These are phyloP conservation scores for Oophaga sylvatica DNA, from an alignment of 2,797 vertebrate species.

Conservation along the genomic window DNA sequence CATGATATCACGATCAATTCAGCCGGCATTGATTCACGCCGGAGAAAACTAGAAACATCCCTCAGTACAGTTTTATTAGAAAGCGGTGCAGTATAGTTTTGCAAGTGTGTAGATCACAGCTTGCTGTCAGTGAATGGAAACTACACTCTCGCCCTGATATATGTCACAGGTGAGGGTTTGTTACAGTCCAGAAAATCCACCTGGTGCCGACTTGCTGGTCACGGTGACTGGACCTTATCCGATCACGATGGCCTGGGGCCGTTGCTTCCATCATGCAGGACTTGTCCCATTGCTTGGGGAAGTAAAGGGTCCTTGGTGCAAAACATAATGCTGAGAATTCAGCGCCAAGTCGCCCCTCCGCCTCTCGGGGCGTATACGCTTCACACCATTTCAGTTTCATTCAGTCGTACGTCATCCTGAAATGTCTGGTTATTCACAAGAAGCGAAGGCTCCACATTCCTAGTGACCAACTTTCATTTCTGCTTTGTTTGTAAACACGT, in stretches of 20 bases:
- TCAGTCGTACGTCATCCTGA: background rate
- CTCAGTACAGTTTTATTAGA: too few species aligned
- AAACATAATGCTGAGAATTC: background rate
- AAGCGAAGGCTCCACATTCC: background rate
- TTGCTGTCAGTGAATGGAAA: background rate
- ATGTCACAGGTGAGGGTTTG: background rate
- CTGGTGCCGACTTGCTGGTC: too few species aligned
- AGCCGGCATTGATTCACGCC: too few species aligned
- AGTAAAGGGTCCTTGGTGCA: background rate
- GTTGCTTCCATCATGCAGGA: too few species aligned
- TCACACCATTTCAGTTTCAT: background rate
- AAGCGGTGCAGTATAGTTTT: too few species aligned
- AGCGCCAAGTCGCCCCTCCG: background rate
- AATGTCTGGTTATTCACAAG: background rate
- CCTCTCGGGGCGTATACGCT: background rate
- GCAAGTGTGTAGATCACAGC: too few species aligned
- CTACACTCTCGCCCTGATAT: background rate
- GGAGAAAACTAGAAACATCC: too few species aligned
- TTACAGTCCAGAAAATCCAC: background rate
- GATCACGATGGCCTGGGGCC: background rate
- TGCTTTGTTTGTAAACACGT: conserved; percentile 17
- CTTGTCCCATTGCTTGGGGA: background rate
- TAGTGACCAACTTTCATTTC: background rate
- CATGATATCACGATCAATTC: too few species aligned
- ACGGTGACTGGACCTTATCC: background rate